These are phyloP conservation scores for Hipposideros larvatus DNA, from an alignment of 2,797 vertebrate species.

Conservation along the genomic window DNA sequence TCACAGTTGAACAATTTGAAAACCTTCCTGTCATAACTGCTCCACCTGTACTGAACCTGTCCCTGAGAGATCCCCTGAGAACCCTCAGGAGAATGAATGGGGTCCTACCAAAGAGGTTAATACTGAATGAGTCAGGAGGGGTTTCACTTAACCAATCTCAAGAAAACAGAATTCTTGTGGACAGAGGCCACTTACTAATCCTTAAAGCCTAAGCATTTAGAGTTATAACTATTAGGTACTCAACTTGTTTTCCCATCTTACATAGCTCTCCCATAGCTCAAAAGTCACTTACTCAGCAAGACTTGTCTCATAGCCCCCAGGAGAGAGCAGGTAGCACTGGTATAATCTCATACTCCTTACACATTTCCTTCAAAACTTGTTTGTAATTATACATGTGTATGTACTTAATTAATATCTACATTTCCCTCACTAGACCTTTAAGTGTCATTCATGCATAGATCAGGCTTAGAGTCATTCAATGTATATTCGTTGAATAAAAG, in stretches of 20 bases:
- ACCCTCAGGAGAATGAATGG: not conserved
- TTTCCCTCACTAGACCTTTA: slow-evolving; percentile 11
- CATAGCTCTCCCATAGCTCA: not conserved
- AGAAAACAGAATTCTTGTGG: slow-evolving; percentile 37
- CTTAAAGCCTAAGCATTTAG: slow-evolving; percentile 37
- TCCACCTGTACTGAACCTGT: not conserved
- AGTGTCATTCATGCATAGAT: not conserved
- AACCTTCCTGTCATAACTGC: slow-evolving; percentile 29
- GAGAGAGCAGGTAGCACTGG: not conserved
- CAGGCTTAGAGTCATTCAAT: not conserved
- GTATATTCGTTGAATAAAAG: slow-evolving; percentile 51
- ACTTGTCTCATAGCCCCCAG: not conserved
- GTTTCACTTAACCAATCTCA: slow-evolving; percentile 25
- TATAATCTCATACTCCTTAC: not conserved
- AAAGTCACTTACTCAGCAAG: slow-evolving; percentile 58
- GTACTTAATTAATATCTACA: slow-evolving; percentile 61
- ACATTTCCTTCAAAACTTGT: slow-evolving; percentile 20
- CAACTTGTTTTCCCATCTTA: slow-evolving; percentile 32
- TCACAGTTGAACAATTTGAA: slow-evolving; percentile 32
- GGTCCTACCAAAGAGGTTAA: not conserved
- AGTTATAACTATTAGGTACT: not conserved
- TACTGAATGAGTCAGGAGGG: not conserved
- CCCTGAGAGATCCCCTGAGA: not conserved
- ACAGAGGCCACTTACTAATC: slow-evolving; percentile 7
- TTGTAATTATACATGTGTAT: not conserved